A percentile compares a stretch with the other conserved stretches of the same genome.
Evolutionary conservation across 2,888 invertebrate species (phyloP).

Genomic region (Megamerina dolium): DNA sequence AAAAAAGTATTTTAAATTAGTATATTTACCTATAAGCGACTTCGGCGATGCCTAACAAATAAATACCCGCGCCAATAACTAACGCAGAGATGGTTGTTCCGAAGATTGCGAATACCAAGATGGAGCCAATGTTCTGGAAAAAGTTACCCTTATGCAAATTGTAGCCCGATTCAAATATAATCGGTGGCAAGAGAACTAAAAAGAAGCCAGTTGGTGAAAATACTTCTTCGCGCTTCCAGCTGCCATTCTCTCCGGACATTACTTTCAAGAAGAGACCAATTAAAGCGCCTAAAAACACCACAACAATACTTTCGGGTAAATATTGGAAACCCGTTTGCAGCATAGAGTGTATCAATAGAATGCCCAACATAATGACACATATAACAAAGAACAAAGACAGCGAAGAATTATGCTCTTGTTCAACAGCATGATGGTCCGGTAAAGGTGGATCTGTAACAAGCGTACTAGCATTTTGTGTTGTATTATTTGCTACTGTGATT

Average conservation of each 20-base stretch:
- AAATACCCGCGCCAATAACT: slow-evolving; percentile 94
- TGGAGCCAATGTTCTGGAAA: slow-evolving; percentile 98
- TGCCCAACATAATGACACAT: slow-evolving; percentile 89
- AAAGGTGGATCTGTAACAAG: slow-evolving; percentile 70
- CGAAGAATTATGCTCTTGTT: slow-evolving; percentile 93
- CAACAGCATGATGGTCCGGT: slow-evolving; percentile 84
- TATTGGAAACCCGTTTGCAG: slow-evolving; percentile 93
- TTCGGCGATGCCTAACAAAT: slow-evolving; percentile 84
- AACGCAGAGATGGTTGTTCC: slow-evolving; percentile 96
- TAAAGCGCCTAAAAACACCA: slow-evolving; percentile 88
- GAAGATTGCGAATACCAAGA: slow-evolving; percentile 93
- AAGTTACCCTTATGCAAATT: slow-evolving; percentile 97
- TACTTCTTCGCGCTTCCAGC: slow-evolving; percentile 96
- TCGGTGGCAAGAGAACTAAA: slow-evolving; percentile 91
- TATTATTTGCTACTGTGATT: slow-evolving; percentile 7
- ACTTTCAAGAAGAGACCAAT: slow-evolving; percentile 88
- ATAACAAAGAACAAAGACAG: slow-evolving; percentile 98
- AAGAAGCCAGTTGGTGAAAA: slow-evolving; percentile 99
- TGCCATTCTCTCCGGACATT: slow-evolving; percentile 78
- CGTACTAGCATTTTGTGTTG: slow-evolving; percentile 43
- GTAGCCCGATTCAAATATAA: slow-evolving; percentile 98
- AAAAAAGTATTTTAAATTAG: slow-evolving; percentile 1
- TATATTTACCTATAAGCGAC: slow-evolving; percentile 73
- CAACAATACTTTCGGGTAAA: slow-evolving; percentile 95
- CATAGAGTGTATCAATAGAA: slow-evolving; percentile 89